Percentiles rank a stretch among this genome's conserved stretches.
Conservation (phyloP, 2,797 vertebrate genomes). For the Enteromius unitaeniatus region DNA sequence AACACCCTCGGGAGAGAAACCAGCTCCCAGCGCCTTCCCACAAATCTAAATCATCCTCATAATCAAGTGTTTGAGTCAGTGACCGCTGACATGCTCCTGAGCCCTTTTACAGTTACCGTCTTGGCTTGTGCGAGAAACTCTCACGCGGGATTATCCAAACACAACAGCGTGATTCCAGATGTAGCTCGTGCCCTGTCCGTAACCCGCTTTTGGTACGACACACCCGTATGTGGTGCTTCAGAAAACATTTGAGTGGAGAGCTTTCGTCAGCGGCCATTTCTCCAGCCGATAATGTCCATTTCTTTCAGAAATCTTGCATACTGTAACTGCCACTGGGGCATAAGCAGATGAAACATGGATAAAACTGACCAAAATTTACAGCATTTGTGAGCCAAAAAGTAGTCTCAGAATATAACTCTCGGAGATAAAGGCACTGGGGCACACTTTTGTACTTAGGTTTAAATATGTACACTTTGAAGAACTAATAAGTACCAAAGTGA, state of each 20-base stretch:
- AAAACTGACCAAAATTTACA: background rate
- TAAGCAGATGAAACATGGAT: background rate
- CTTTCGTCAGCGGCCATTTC: background rate
- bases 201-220: slow-evolving; percentile 33
- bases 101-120: background rate
- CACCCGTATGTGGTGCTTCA: slow-evolving; percentile 18
- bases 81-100: background rate
- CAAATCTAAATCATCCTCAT: slow-evolving; percentile 9
- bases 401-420: too few relatives aligned
- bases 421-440: too few relatives aligned
- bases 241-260: slow-evolving; percentile 20
- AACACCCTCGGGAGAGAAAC: slow-evolving; percentile 24
- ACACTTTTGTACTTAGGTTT: too few relatives aligned
- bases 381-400: too few relatives aligned
- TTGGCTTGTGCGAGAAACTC: background rate
- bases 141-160: slow-evolving; percentile 25
- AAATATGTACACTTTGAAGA: too few relatives aligned
- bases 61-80: slow-evolving; percentile 24
- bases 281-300: slow-evolving; percentile 40
- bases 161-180: slow-evolving; percentile 10
- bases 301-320: slow-evolving; percentile 86
- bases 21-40: slow-evolving; percentile 1
- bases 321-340: background rate
- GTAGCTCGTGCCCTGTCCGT: slow-evolving; percentile 28
- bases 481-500: too few relatives aligned